phyloP scores from a whole-genome alignment of 2,797 vertebrate species.

The Pipistrellus pipistrellus region DNA sequence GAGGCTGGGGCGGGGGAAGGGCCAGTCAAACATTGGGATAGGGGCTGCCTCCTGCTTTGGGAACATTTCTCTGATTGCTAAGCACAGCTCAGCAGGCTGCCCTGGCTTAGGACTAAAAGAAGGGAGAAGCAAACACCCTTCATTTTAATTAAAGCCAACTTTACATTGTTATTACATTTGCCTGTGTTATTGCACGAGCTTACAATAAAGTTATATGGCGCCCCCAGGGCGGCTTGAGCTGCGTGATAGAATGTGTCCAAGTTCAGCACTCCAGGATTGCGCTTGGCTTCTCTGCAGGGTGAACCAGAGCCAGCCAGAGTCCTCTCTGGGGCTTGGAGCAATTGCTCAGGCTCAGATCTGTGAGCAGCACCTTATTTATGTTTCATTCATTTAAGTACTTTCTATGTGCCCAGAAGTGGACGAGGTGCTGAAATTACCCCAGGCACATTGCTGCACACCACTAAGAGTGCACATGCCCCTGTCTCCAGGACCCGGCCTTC shows the following conservation, averaged over 20 bases:
- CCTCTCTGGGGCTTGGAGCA: slow-evolving; percentile 54
- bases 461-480: neutral
- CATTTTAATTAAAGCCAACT: slow-evolving; percentile 91
- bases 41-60: slow-evolving; percentile 59
- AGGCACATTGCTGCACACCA: neutral
- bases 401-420: slow-evolving; percentile 38
- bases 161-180: slow-evolving; percentile 90
- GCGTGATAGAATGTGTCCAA: slow-evolving; percentile 85
- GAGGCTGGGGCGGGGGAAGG: neutral
- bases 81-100: slow-evolving; percentile 78
- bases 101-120: slow-evolving; percentile 84
- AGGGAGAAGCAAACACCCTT: slow-evolving; percentile 88
- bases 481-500: neutral
- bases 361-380: slow-evolving; percentile 67
- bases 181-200: slow-evolving; percentile 88
- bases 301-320: slow-evolving; percentile 61
- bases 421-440: slow-evolving; percentile 19
- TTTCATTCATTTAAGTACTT: slow-evolving; percentile 69
- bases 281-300: slow-evolving; percentile 63
- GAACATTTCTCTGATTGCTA: slow-evolving; percentile 75
- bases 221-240: slow-evolving; percentile 87
- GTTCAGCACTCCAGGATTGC: slow-evolving; percentile 60
- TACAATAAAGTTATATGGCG: slow-evolving; percentile 90
- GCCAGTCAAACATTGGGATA: neutral
- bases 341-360: slow-evolving; percentile 61